These are phyloP conservation scores for Hermaeophaga mercurialis DNA, from an alignment of 2,888 invertebrate genomes.

Conservation along the genomic window DNA sequence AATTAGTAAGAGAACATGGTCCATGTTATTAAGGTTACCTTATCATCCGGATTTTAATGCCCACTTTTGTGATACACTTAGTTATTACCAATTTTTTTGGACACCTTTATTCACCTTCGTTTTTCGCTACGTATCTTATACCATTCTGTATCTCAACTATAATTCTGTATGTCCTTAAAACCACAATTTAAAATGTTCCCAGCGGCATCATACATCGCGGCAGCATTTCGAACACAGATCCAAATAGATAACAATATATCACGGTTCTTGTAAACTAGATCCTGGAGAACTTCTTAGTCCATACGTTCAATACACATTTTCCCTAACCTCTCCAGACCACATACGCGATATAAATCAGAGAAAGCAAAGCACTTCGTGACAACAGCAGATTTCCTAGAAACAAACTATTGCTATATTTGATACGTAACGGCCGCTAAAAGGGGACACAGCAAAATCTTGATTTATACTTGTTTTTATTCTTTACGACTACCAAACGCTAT, in stretches of 20 bases:
- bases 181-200: background rate
- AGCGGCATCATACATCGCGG: background rate
- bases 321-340: constrained; percentile 40
- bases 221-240: background rate
- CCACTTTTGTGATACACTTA: no score
- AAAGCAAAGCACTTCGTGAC: constrained; percentile 51
- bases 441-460: constrained; percentile 22
- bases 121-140: no score
- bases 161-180: no score
- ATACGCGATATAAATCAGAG: constrained; percentile 50
- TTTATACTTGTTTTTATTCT: constrained; percentile 24
- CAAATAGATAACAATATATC: constrained; percentile 23
- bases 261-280: constrained; percentile 15
- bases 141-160: no score
- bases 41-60: no score
- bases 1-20: no score
- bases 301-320: constrained; percentile 27
- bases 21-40: no score
- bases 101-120: no score
- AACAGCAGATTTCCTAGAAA: constrained; percentile 52
- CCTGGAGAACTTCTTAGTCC: constrained; percentile 9
- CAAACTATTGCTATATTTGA: constrained; percentile 29
- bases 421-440: constrained; percentile 21
- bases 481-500: background rate
- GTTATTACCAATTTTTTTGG: no score